Evolutionary conservation across 2,888 invertebrate genomes (phyloP).

Genomic region (Lacanobia oleracea): DNA sequence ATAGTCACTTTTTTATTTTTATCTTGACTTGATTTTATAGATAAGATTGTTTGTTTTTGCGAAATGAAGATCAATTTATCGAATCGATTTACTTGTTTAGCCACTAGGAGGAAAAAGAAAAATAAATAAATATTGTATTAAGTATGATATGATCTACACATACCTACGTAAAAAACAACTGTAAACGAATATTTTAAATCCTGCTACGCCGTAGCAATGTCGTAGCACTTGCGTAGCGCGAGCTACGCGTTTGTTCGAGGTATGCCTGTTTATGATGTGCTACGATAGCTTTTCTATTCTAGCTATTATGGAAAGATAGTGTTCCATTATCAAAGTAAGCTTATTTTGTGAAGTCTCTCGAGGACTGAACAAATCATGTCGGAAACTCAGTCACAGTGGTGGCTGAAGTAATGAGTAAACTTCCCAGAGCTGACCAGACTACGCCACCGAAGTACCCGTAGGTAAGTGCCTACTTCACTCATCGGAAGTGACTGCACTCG

Average conservation of each 20-base stretch:
- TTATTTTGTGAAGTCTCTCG: not conserved
- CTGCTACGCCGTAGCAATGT: conserved; percentile 11
- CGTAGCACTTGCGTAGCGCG: conserved; percentile 4
- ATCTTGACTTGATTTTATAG: no score
- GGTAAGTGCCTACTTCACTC: not conserved
- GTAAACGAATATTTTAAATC: not conserved
- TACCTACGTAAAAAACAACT: not conserved
- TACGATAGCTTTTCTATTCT: not conserved
- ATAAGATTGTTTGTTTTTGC: no score
- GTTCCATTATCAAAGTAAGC: not conserved
- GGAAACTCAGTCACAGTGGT: not conserved
- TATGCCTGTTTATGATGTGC: not conserved
- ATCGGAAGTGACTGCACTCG: no score
- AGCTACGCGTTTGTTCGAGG: not conserved
- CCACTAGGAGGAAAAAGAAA: no score
- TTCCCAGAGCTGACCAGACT: not conserved
- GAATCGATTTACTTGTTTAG: no score
- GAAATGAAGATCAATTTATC: no score
- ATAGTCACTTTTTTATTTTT: no score
- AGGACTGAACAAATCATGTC: not conserved
- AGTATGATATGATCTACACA: no score
- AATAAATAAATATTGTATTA: no score
- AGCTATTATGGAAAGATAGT: not conserved
- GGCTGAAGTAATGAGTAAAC: not conserved
- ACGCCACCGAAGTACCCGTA: not conserved